These are phyloP conservation scores for Chorisops tibialis DNA, from an alignment of 2,888 invertebrate genomes.

Conservation along the genomic window DNA sequence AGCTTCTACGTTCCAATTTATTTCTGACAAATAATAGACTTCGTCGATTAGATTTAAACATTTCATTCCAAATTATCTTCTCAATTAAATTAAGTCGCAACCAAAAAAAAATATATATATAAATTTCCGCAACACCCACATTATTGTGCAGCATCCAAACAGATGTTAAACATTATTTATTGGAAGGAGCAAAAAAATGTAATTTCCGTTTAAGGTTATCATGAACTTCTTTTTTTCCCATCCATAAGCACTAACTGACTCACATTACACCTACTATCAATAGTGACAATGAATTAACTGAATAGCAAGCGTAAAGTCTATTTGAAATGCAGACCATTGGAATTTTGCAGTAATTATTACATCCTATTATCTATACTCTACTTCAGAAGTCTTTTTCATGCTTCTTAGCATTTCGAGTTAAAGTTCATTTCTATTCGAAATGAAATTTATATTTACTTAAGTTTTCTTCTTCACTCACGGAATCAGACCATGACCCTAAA, in stretches of 20 bases:
- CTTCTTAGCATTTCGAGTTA: constrained; percentile 4
- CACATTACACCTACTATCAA: not conserved
- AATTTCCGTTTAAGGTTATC: constrained; percentile 1
- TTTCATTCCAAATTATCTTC: not conserved
- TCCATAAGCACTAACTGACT: not conserved
- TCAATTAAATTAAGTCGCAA: not conserved
- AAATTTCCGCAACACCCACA: constrained; percentile 5
- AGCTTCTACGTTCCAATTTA: too few relatives aligned
- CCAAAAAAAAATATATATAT: not conserved
- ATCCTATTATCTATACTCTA: too few relatives aligned
- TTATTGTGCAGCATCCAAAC: not conserved
- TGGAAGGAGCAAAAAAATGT: not conserved
- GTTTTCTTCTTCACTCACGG: not conserved
- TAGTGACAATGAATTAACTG: not conserved
- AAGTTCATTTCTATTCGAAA: constrained; percentile 4
- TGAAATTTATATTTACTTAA: not conserved
- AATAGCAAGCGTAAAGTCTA: too few relatives aligned
- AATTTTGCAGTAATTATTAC: too few relatives aligned
- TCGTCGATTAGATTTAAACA: not conserved
- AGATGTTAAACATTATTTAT: not conserved
- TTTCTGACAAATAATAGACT: not conserved
- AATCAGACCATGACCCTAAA: constrained; percentile 9
- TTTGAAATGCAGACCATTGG: too few relatives aligned
- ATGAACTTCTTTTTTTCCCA: not conserved
- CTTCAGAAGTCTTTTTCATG: too few relatives aligned